These are phyloP conservation scores for Drymodes brunneopygia DNA, from an alignment of 2,113 vertebrate species.

Conservation along the genomic window DNA sequence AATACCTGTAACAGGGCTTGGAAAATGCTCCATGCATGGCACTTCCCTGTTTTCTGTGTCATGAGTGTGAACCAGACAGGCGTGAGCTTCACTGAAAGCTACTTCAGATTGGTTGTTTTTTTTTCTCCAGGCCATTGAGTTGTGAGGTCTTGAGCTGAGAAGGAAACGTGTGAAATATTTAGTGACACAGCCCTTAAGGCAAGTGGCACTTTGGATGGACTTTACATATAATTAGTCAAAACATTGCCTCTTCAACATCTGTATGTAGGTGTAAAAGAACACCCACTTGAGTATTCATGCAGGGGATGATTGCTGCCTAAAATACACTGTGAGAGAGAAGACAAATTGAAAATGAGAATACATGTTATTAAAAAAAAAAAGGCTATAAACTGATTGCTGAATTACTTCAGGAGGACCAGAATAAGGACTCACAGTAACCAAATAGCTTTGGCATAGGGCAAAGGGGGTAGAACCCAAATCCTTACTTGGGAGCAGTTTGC, in stretches of 20 bases:
- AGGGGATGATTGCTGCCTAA: background rate
- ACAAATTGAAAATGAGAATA: background rate
- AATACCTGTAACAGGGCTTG: background rate
- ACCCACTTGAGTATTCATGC: background rate
- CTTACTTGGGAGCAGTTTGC: background rate
- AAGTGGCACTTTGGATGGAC: background rate
- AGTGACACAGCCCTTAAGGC: background rate
- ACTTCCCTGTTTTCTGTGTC: background rate
- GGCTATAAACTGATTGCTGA: background rate
- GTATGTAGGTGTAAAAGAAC: background rate
- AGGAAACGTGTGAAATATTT: background rate
- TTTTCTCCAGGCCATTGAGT: background rate
- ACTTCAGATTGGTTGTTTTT: background rate
- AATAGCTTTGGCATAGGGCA: background rate
- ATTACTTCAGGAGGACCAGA: background rate
- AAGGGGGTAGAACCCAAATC: background rate
- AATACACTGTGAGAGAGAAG: background rate
- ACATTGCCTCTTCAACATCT: background rate
- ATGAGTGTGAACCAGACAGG: background rate
- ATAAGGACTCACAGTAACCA: background rate
- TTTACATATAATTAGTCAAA: background rate
- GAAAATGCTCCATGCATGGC: background rate
- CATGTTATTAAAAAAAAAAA: background rate
- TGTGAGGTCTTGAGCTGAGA: background rate
- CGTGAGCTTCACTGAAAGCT: background rate